Evolutionary conservation across 2,888 invertebrate genomes (phyloP), one percentile per base, ranked within the genome.

Genomic region (Eucera pruinosa): DNA sequence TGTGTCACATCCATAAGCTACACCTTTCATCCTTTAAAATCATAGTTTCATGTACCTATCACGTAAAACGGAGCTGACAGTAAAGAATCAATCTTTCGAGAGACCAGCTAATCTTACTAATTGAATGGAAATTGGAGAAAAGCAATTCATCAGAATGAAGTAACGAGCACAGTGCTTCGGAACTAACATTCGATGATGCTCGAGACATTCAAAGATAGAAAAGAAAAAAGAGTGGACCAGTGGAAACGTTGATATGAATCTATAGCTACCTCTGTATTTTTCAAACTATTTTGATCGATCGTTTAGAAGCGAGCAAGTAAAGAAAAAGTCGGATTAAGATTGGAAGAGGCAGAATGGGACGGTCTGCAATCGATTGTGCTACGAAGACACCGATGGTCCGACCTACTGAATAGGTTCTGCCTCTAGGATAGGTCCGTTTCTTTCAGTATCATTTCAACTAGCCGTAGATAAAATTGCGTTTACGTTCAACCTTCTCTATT

Each of bases 391-490:
- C 52, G 64, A 75, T 61, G 43, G 65, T 4, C 11, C 45, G 71
- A 58, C 20, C 62, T 20, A 58, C 33, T 48, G 73, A 47, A 78
- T 81, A 60, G 68, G 61, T 71, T 48, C 64, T 60, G 61, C 54
- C 54, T 57, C 52, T 52, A 23, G 68, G 54, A 78, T 67, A 71
- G 72, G 66, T 67, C 50, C 67, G 50, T 68, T 71, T 72, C 75
- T 47, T 72, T 76, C 62, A 48, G 69, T 80, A 72, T 78, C 78
- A 67, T 67, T 58, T 64, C 78, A 47, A 65, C 58, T 62, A 67
- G 50, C 43, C 64, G 55, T 47, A 74, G 81, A 84, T 84, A 76
- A 85, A 83, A 84, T 84, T 85, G 57, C 73, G 65, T 83, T 85
- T 81, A 72, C 78, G 76, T 78, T 81, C 45, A 62, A 64, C 61